Conservation (phyloP, 1,140 invertebrate species). For the Penaeus japonicus region DNA sequence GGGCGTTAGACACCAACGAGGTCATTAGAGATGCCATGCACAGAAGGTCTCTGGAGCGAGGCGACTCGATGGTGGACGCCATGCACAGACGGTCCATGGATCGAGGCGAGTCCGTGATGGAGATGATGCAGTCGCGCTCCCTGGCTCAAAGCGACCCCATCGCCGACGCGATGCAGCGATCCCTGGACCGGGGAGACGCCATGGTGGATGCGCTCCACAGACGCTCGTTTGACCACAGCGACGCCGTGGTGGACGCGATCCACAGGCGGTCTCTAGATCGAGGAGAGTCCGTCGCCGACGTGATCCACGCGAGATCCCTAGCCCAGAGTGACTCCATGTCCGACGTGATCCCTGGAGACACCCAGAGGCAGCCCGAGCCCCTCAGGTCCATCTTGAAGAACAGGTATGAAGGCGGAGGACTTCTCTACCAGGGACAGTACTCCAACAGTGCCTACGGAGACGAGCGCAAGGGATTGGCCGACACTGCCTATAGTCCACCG, state of each 20-base stretch:
- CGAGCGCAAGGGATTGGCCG: conserved; percentile 19
- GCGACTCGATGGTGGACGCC: conserved; percentile 6
- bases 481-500: conserved; percentile 33
- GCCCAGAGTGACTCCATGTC: too few species aligned
- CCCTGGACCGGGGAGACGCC: background rate
- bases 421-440: conserved; percentile 39
- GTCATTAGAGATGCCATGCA: background rate
- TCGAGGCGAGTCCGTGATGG: too few species aligned
- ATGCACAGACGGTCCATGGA: too few species aligned
- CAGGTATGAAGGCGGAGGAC: conserved; percentile 44
- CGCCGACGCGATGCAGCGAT: background rate
- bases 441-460: conserved; percentile 48
- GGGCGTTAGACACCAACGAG: background rate
- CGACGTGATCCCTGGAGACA: background rate
- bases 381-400: conserved; percentile 35
- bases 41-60: background rate
- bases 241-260: background rate
- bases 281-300: conserved; percentile 1
- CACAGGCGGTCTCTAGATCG: background rate
- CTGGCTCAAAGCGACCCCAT: background rate
- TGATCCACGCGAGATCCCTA: background rate
- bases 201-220: background rate
- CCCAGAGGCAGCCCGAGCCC: conserved; percentile 29
- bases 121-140: too few species aligned
- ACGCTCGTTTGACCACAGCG: background rate